Base-by-base conservation (phyloP, 2,888 invertebrate species). In the Philereme vetulata region DNA sequence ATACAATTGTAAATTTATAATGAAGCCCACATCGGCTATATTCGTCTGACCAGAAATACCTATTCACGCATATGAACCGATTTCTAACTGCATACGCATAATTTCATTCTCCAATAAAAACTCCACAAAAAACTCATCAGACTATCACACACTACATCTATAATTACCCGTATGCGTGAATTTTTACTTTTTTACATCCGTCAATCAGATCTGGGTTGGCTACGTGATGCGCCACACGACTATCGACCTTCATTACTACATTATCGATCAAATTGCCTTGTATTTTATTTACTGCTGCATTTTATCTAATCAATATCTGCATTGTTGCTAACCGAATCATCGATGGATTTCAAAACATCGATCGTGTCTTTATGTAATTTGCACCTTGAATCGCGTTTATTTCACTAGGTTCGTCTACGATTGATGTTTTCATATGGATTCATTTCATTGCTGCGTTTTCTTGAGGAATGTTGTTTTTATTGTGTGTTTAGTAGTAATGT, bases 211-310 rank as follows among this genome's bases (percentile, higher is more conserved):
- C 54, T 65, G 52, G 50, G 62, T 51, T 61, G 61, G 10, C 57
- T 65, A 67, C 67, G 67, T 67, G 67, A 58, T 52, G 54, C 59
- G 47, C 59, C 42, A 60, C 67, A 62, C 65, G 67, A 38, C 57
- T 45, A 56, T 33, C 58, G 56, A 60, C 67, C 60, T 63, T 60
- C 61, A 57, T 52, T 50, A 59, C 43, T 49, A 53, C 45, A 48
- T 59, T 57, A 64, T 63, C 46, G 60, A 55, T 43, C 34, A 8
- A 5, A 55, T 60, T 43, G 32, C 46, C 33, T 47, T 47, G 54
- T 51, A 4, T 42, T 3, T 51, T 51, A 51, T 54, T 42, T 54
- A 51, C 21, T 51, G 60, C 55, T 60, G 55, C 9, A 36, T 51
- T n/a, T 45, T 42, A 21, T 21, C 21, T 21, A 55, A 55, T 60